Percentiles rank a stretch among this genome's conserved stretches.
These are phyloP conservation scores for Aphelocoma californica DNA, from an alignment of 2,797 vertebrate species.

Conservation along the genomic window DNA sequence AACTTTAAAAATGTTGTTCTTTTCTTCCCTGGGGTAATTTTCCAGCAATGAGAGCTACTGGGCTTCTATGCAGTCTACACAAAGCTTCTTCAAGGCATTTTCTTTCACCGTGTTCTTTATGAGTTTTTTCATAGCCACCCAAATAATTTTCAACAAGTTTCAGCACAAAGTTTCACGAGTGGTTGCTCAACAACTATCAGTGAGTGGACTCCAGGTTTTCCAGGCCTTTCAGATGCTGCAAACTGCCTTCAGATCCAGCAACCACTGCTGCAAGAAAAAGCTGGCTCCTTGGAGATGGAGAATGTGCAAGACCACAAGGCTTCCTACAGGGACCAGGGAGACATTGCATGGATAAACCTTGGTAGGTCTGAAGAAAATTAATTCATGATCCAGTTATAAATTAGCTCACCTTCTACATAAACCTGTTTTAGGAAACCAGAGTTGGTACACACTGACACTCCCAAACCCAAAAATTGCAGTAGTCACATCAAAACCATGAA, in stretches of 20 bases:
- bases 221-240: not conserved
- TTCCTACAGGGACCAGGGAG: not conserved
- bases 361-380: not conserved
- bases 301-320: rapidly evolving
- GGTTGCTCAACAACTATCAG: not conserved
- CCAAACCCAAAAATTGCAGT: not conserved
- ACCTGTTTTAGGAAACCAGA: not conserved
- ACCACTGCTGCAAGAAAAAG: not conserved
- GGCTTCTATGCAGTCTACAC: not conserved
- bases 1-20: not conserved
- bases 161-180: not conserved
- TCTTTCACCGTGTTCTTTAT: not conserved
- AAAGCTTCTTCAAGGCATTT: not conserved
- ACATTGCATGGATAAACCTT: not conserved
- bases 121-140: not conserved
- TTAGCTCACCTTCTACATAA: not conserved
- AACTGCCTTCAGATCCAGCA: not conserved
- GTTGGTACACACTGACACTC: not conserved
- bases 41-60: not conserved
- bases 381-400: not conserved
- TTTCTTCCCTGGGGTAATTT: not conserved
- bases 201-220: not conserved
- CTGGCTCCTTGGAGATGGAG: not conserved
- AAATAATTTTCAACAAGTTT: not conserved
- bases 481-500: not conserved